Percentiles rank a stretch among this genome's conserved stretches.
phyloP scores from a whole-genome alignment of 2,113 vertebrate genomes.

The Heteronetta atricapilla region DNA sequence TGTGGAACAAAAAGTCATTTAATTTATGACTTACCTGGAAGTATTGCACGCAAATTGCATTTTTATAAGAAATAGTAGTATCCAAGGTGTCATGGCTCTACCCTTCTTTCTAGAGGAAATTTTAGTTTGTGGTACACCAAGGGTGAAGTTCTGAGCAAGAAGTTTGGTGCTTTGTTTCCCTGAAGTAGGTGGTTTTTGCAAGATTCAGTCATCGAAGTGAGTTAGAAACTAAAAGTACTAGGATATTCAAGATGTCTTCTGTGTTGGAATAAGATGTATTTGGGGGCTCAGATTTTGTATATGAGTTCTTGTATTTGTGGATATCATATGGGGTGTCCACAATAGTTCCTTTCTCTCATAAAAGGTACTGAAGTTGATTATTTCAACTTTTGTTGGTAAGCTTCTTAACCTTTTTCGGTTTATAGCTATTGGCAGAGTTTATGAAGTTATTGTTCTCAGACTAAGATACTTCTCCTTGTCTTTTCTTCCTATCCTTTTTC shows the following conservation, averaged over 20 bases:
- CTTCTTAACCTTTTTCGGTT: not conserved
- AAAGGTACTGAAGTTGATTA: not conserved
- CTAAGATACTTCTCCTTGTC: not conserved
- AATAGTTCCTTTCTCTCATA: not conserved
- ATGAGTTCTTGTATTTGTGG: not conserved
- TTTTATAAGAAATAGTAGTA: not conserved
- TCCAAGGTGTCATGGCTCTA: not conserved
- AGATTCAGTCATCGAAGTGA: not conserved
- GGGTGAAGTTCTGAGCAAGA: not conserved
- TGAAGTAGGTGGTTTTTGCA: constrained; percentile 1
- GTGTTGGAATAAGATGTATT: not conserved
- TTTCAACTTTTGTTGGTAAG: not conserved
- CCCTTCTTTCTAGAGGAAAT: not conserved
- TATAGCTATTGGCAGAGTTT: not conserved
- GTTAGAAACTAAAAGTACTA: not conserved
- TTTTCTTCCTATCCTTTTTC: not conserved
- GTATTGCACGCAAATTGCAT: not conserved
- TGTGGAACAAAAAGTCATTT: not conserved
- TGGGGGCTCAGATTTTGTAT: not conserved
- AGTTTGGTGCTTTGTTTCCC: constrained; percentile 16
- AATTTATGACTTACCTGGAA: not conserved
- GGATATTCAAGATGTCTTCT: not conserved
- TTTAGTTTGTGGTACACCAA: not conserved
- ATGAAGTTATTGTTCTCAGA: not conserved
- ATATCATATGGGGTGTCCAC: not conserved